Base-by-base conservation (phyloP, 1,140 invertebrate genomes). In the Pseudachorutes palmiensis region DNA sequence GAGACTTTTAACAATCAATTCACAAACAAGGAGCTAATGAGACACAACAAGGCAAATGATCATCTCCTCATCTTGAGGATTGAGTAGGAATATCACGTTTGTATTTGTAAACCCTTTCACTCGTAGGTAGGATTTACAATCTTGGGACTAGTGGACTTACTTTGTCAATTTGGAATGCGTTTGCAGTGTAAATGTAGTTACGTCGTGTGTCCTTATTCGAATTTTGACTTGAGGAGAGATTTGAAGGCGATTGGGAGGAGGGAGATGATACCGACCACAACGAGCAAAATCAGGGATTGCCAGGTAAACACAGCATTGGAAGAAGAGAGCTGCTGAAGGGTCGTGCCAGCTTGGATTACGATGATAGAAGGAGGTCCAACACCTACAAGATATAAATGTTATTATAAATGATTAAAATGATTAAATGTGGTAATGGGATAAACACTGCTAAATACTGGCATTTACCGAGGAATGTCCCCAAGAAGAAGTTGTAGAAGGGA, bases 301-400 rank as follows among this genome's bases (percentile, higher is more conserved):
- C 88, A 92, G 0, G 94, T 95, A 80, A 95, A 88, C 2, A 92
- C 87, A 74, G 92, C 91, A 73, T 86, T 86, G 0, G 92, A 92
- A 5, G 91, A 93, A 1, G 92, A 91, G 76, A 99, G 82, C 68
- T 93, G 86, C 71, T 98, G 90, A 24, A 99, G 80, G 0, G 96
- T 98, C 75, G 92, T 94, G 24, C 97, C 97, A 48, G 94, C 94
- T 82, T 98, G 94, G 74, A 99, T 97, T 0, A 93, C 94, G 1
- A 99, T 86, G 79, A 99, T 93, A 2, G 95, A 98, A 33, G 97
- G 97, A 58, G 97, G 95, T 1, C 93, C 95, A 1, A 99, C 97
- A 74, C 97, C 95, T 83, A 86, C 80, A 81, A 88, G 87, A 67
- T 62, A 73, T n/a, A 73, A 55, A 55, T 55, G 30, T 12, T 19